Percentiles rank a stretch among this genome's conserved stretches.
Evolutionary conservation across 2,888 invertebrate species (phyloP).

Genomic region (Nowickia ferox): DNA sequence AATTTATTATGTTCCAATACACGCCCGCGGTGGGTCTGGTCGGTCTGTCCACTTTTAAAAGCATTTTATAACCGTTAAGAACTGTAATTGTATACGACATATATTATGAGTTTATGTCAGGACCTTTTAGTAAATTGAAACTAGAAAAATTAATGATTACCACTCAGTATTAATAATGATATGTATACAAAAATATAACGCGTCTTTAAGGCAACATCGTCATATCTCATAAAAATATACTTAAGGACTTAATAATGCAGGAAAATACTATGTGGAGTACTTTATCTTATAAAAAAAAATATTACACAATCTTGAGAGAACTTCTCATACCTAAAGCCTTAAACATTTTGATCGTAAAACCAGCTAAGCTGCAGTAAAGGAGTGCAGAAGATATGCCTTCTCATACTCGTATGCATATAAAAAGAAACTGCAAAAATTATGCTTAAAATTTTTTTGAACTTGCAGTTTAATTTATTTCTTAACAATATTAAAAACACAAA

Average conservation of each 20-base stretch:
- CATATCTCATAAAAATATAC: constrained; percentile 8
- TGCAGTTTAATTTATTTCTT: neutral
- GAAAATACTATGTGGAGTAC: too few relatives aligned
- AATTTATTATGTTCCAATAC: neutral
- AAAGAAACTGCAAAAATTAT: too few relatives aligned
- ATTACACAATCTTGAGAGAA: too few relatives aligned
- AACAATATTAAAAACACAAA: neutral
- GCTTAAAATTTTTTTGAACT: neutral
- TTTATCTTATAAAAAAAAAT: too few relatives aligned
- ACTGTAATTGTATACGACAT: neutral
- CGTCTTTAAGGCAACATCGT: neutral
- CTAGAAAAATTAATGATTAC: neutral
- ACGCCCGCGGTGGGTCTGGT: neutral
- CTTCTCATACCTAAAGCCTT: too few relatives aligned
- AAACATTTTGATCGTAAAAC: too few relatives aligned
- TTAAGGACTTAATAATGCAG: neutral
- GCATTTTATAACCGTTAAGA: neutral
- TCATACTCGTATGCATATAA: too few relatives aligned
- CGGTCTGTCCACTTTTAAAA: constrained; percentile 14
- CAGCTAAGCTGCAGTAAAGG: too few relatives aligned
- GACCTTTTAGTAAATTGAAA: constrained; percentile 14
- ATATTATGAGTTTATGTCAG: constrained; percentile 37
- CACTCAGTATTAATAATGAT: constrained; percentile 6
- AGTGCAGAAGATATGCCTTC: too few relatives aligned
- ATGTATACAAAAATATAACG: neutral